phyloP scores from a whole-genome alignment of 2,113 vertebrate species.

The Muntiacus muntjak region DNA sequence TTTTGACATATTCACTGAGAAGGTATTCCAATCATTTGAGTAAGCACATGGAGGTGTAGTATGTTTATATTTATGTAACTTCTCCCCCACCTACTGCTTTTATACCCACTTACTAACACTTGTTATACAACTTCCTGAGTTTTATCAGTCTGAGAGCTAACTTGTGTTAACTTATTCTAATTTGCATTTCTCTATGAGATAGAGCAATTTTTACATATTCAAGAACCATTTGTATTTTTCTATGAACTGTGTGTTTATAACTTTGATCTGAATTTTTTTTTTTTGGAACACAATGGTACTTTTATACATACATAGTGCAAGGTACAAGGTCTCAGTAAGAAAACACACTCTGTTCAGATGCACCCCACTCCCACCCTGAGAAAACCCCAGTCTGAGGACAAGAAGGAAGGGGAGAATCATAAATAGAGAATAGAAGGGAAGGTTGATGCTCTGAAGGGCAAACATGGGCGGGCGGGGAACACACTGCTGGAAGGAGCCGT shows the following conservation, averaged over 20 bases:
- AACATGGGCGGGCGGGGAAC: neutral
- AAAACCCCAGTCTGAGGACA: conserved; percentile 7
- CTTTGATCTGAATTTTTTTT: neutral
- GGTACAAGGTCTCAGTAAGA: conserved; percentile 58
- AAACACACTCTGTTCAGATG: conserved; percentile 66
- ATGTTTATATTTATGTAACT: neutral
- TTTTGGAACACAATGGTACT: neutral
- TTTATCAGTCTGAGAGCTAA: neutral
- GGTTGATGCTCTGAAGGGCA: neutral
- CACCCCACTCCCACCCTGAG: neutral
- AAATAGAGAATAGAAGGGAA: conserved; percentile 50
- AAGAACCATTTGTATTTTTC: neutral
- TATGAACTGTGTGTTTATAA: neutral
- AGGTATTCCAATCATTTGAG: neutral
- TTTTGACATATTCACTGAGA: neutral
- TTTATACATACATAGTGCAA: conserved; percentile 53
- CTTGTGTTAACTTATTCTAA: neutral
- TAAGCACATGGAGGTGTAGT: neutral
- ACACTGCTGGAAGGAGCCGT: neutral
- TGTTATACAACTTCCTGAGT: neutral
- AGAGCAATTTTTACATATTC: neutral
- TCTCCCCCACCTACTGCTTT: neutral
- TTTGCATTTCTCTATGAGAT: neutral
- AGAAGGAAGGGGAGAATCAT: conserved; percentile 33
- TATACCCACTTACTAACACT: neutral